phyloP scores from a whole-genome alignment of 2,797 vertebrate species.

The Sitta carolinensis region DNA sequence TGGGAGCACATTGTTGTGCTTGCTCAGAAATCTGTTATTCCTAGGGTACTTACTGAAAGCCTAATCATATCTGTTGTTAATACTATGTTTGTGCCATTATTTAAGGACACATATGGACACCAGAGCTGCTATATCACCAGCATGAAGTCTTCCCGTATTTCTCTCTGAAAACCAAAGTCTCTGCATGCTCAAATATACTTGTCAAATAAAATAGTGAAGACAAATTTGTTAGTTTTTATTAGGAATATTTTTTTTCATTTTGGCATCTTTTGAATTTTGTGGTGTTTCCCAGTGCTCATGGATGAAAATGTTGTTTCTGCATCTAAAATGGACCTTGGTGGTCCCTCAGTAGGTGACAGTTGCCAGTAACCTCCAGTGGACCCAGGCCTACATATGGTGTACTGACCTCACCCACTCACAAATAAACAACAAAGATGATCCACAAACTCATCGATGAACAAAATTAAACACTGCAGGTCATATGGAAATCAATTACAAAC shows the following conservation, averaged over 20 bases:
- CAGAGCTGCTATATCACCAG: neutral
- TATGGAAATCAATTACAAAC: constrained; percentile 65
- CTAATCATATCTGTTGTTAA: neutral
- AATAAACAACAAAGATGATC: constrained; percentile 15
- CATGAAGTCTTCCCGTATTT: neutral
- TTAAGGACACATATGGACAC: neutral
- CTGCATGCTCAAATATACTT: neutral
- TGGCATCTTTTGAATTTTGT: neutral
- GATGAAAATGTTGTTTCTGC: neutral
- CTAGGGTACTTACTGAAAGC: neutral
- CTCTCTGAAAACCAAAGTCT: neutral
- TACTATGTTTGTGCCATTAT: neutral
- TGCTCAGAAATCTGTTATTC: neutral
- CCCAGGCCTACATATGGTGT: neutral
- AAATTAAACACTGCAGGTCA: constrained; percentile 51
- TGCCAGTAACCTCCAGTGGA: neutral
- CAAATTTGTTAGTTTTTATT: neutral
- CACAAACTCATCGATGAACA: neutral
- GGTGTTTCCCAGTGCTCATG: neutral
- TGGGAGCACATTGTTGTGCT: neutral
- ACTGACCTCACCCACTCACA: neutral
- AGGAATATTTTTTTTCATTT: neutral
- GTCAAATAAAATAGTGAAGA: neutral
- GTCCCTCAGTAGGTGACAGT: neutral
- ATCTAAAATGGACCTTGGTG: neutral